phyloP scores from a whole-genome alignment of 2,113 vertebrate genomes.

The Urocynchramus pylzowi region DNA sequence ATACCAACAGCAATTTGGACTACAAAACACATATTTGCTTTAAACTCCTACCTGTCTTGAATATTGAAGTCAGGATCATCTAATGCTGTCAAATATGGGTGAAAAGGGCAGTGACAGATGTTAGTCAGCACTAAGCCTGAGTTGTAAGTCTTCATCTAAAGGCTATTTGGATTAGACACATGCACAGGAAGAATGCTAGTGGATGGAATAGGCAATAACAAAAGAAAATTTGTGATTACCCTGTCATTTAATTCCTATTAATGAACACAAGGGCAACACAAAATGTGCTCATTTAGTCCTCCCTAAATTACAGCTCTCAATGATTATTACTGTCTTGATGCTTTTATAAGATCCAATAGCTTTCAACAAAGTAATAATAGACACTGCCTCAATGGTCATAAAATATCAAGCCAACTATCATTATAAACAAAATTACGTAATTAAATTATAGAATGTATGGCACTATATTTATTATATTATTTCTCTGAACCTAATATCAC shows the following conservation, averaged over 20 bases:
- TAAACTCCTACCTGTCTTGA: not conserved
- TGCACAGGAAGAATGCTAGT: not conserved
- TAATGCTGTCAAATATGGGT: not conserved
- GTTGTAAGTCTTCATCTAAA: not conserved
- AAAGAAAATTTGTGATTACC: slow-evolving; percentile 13
- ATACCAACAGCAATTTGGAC: not conserved
- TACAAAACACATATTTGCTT: not conserved
- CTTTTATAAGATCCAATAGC: slow-evolving; percentile 1
- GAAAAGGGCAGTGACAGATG: not conserved
- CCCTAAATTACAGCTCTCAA: not conserved
- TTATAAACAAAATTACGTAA: not conserved
- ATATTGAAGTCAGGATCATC: not conserved
- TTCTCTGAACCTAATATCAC: not conserved
- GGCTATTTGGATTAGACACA: not conserved
- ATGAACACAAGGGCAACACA: not conserved
- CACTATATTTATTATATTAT: not conserved
- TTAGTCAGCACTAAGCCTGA: not conserved
- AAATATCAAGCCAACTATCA: not conserved
- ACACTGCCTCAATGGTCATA: not conserved
- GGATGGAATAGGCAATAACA: not conserved
- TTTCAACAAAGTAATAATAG: slow-evolving; percentile 16
- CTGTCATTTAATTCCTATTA: slow-evolving; percentile 19
- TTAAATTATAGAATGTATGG: not conserved
- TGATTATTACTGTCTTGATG: slow-evolving; percentile 18
- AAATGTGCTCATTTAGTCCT: slow-evolving; percentile 1